phyloP scores from a whole-genome alignment of 2,113 vertebrate genomes.

The Propithecus coquereli region DNA sequence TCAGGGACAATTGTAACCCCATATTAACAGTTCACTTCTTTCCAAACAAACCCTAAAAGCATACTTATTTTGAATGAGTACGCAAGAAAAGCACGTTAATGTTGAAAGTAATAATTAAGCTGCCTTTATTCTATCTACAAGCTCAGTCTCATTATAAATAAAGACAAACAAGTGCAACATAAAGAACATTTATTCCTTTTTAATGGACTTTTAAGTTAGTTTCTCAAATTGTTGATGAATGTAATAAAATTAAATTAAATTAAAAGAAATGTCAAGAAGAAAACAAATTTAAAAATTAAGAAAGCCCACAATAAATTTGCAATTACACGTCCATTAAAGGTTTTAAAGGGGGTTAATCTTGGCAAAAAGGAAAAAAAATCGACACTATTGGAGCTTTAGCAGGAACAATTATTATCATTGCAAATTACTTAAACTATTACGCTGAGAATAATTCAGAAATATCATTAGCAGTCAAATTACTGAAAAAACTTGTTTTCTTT shows the following conservation, averaged over 20 bases:
- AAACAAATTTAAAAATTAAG: conserved; percentile 83
- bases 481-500: conserved; percentile 82
- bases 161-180: conserved; percentile 80
- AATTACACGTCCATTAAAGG: conserved; percentile 79
- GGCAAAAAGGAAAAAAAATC: conserved; percentile 57
- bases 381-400: conserved; percentile 68
- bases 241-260: conserved; percentile 82
- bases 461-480: conserved; percentile 87
- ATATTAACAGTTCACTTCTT: conserved; percentile 58
- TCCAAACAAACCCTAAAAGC: conserved; percentile 69
- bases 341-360: conserved; percentile 81
- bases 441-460: conserved; percentile 85
- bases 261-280: conserved; percentile 82
- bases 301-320: conserved; percentile 79
- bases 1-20: conserved; percentile 37
- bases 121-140: conserved; percentile 62
- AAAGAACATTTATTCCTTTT: conserved; percentile 77
- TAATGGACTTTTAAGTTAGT: conserved; percentile 80
- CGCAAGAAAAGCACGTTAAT: conserved; percentile 63
- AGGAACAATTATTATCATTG: conserved; percentile 82
- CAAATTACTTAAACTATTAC: conserved; percentile 87
- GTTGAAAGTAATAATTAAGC: conserved; percentile 78
- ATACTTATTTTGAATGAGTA: conserved; percentile 69
- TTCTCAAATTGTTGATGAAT: conserved; percentile 79
- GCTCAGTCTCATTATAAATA: conserved; percentile 80